Conservation (phyloP, 2,888 invertebrate species). For the Cordilura impudica region DNA sequence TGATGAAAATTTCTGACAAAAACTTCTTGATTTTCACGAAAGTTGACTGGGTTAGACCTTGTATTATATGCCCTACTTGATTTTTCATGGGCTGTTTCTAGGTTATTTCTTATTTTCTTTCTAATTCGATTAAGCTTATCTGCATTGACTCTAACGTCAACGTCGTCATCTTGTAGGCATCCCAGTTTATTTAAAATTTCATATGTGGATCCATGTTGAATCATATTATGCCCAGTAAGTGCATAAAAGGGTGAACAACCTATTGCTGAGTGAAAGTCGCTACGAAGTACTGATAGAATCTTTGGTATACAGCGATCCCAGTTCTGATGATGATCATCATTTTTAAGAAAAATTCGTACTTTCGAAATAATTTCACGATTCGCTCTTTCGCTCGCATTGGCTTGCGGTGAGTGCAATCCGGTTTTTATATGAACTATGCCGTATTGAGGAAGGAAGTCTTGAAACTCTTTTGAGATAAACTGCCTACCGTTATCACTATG, state of each 20-base stretch:
- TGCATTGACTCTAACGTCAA: neutral
- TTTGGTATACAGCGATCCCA: neutral
- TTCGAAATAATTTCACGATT: too few relatives aligned
- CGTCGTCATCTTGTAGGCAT: neutral
- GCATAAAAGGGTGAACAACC: slow-evolving; percentile 16
- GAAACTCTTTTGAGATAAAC: neutral
- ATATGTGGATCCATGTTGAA: neutral
- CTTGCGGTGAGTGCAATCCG: slow-evolving; percentile 21
- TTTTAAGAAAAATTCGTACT: too few relatives aligned
- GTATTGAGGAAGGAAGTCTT: neutral
- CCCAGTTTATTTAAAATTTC: neutral
- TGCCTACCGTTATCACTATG: too few relatives aligned
- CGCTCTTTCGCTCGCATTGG: too few relatives aligned
- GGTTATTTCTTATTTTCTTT: neutral
- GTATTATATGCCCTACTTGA: neutral
- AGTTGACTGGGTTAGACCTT: neutral
- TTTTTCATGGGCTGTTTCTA: neutral
- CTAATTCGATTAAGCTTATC: neutral
- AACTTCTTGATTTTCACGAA: neutral
- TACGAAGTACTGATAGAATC: slow-evolving; percentile 3
- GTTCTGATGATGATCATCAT: too few relatives aligned
- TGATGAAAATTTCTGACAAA: slow-evolving; percentile 2
- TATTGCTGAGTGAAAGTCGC: slow-evolving; percentile 4
- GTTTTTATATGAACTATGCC: slow-evolving; percentile 16
- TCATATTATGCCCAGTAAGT: slow-evolving; percentile 11